Conservation (phyloP, 2,797 vertebrate species). For the Simalia tracyae region DNA sequence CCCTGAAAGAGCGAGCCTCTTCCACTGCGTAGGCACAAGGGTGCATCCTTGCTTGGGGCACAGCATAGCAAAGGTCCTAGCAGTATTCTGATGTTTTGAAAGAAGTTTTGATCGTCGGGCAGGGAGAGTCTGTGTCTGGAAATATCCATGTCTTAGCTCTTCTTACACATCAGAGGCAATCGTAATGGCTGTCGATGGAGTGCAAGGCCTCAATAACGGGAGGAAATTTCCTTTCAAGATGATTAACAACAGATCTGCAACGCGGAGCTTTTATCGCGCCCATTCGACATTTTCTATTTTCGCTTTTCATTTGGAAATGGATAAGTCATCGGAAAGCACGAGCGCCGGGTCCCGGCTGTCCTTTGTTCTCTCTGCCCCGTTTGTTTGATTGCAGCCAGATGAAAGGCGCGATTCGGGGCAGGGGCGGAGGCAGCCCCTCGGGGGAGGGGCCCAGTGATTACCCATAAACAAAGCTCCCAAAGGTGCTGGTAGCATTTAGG, state of each 20-base stretch:
- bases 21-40: background rate
- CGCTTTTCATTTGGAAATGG: slow-evolving; percentile 16
- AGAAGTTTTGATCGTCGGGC: background rate
- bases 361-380: slow-evolving; percentile 57
- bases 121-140: background rate
- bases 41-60: background rate
- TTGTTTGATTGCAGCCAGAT: slow-evolving; percentile 84
- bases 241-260: slow-evolving; percentile 44
- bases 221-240: slow-evolving; percentile 43
- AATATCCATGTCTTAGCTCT: background rate
- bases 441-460: slow-evolving; percentile 69
- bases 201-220: background rate
- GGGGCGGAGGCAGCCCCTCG: slow-evolving; percentile 83
- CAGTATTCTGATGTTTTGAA: background rate
- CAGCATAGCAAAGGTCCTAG: background rate
- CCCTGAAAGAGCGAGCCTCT: background rate
- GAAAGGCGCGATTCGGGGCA: slow-evolving; percentile 88
- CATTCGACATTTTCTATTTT: slow-evolving; percentile 46
- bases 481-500: slow-evolving; percentile 78
- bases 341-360: slow-evolving; percentile 57
- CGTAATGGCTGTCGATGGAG: background rate
- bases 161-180: background rate
- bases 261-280: slow-evolving; percentile 58
- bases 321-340: slow-evolving; percentile 54
- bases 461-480: slow-evolving; percentile 69